phyloP scores from a whole-genome alignment of 2,888 invertebrate genomes.

The Machimus rusticus region DNA sequence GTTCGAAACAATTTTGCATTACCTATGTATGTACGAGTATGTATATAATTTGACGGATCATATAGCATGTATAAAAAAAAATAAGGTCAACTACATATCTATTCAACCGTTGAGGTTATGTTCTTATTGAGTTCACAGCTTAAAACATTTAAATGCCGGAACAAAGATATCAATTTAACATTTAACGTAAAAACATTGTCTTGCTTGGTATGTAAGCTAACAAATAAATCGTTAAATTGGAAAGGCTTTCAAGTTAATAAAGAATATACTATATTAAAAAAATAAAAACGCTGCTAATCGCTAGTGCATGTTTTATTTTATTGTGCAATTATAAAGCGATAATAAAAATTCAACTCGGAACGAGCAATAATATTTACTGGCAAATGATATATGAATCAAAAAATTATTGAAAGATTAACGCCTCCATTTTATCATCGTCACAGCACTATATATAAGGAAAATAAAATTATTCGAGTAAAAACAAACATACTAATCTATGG shows the following conservation, averaged over 20 bases:
- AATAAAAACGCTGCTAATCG: neutral
- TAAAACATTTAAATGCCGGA: neutral
- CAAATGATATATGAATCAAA: neutral
- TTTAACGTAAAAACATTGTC: neutral
- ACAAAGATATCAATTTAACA: neutral
- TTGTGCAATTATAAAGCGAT: neutral
- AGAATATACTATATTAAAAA: neutral
- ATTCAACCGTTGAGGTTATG: neutral
- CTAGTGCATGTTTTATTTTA: neutral
- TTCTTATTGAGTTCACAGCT: neutral
- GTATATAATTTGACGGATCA: too few species aligned
- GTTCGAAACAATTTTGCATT: too few species aligned
- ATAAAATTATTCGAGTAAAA: neutral
- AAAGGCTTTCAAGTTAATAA: neutral
- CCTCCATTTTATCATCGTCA: neutral
- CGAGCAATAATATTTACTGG: neutral
- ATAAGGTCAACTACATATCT: neutral
- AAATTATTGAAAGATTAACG: neutral
- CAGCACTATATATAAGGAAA: neutral
- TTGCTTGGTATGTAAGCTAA: neutral
- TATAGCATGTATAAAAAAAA: neutral
- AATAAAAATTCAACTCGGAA: neutral
- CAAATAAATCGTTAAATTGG: neutral
- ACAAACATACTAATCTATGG: neutral
- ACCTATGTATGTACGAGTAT: too few species aligned